Evolutionary conservation across 2,797 vertebrate genomes (phyloP).

Genomic region (Pterois miles): DNA sequence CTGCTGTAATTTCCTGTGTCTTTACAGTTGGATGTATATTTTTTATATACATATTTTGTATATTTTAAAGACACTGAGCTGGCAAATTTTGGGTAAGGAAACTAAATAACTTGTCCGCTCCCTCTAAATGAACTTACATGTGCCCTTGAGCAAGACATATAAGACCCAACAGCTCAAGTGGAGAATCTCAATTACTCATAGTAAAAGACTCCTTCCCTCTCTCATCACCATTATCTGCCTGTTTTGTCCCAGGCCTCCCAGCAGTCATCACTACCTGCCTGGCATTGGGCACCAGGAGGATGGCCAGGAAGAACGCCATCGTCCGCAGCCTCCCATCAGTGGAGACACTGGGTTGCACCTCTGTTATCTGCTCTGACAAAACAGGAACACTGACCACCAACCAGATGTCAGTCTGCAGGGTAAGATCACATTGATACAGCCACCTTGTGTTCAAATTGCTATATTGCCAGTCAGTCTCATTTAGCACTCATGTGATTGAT

Average conservation of each 20-base stretch:
- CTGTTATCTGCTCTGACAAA: slow-evolving; percentile 87
- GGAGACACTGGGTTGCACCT: slow-evolving; percentile 86
- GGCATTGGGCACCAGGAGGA: slow-evolving; percentile 84
- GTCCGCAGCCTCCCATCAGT: slow-evolving; percentile 86
- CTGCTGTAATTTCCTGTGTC: too few relatives aligned
- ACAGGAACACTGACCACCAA: slow-evolving; percentile 87
- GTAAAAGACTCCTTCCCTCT: not conserved
- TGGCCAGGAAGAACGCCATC: slow-evolving; percentile 87
- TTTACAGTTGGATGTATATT: too few relatives aligned
- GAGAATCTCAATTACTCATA: not conserved
- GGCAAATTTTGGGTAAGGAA: too few relatives aligned
- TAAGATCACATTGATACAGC: slow-evolving; percentile 50
- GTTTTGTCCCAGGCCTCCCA: slow-evolving; percentile 77
- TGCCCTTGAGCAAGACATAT: not conserved
- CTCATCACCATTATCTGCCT: not conserved
- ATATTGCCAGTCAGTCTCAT: not conserved
- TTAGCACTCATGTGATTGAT: not conserved
- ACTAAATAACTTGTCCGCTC: too few relatives aligned
- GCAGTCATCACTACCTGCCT: slow-evolving; percentile 87
- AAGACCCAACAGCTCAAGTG: not conserved
- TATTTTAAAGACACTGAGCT: not conserved
- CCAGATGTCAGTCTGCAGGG: slow-evolving; percentile 87
- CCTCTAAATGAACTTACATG: not conserved
- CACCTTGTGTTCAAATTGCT: not conserved
- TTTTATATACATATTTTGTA: too few relatives aligned